Conservation (phyloP, 2,113 vertebrate genomes). For the Cyrtonyx montezumae region DNA sequence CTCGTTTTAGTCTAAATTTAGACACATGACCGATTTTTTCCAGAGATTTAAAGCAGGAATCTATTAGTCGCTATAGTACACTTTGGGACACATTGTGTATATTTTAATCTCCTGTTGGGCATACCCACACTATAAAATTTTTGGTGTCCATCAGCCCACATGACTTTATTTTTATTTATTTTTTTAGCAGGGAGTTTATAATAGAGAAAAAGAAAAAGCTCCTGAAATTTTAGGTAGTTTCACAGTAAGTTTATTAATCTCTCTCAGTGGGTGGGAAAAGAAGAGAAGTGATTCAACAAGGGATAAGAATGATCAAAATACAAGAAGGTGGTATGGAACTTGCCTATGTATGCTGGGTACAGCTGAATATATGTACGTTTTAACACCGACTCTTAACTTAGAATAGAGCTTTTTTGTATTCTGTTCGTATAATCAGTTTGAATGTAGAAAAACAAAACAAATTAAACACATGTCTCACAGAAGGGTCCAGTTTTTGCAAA, state of each 20-base stretch:
- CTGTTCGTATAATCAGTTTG: neutral
- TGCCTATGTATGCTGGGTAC: neutral
- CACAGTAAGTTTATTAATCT: neutral
- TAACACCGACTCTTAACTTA: neutral
- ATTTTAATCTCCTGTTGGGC: neutral
- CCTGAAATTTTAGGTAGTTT: neutral
- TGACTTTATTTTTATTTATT: neutral
- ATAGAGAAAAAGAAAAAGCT: neutral
- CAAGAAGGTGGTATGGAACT: neutral
- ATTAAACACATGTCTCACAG: neutral
- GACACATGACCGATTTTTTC: neutral
- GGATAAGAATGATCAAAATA: neutral
- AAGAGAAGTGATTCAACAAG: neutral
- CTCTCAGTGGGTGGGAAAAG: neutral
- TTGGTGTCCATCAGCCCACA: neutral
- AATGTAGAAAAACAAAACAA: neutral
- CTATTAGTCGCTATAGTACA: neutral
- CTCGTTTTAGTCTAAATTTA: slow-evolving; percentile 12
- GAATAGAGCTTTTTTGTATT: neutral
- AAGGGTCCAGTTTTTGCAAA: neutral
- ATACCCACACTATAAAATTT: neutral
- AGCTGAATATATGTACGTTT: neutral
- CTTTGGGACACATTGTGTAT: neutral
- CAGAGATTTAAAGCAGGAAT: neutral
- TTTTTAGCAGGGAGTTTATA: neutral